A percentile compares a stretch with the other conserved stretches of the same genome.
phyloP scores from a whole-genome alignment of 2,113 vertebrate species.

The Saguinus midas region DNA sequence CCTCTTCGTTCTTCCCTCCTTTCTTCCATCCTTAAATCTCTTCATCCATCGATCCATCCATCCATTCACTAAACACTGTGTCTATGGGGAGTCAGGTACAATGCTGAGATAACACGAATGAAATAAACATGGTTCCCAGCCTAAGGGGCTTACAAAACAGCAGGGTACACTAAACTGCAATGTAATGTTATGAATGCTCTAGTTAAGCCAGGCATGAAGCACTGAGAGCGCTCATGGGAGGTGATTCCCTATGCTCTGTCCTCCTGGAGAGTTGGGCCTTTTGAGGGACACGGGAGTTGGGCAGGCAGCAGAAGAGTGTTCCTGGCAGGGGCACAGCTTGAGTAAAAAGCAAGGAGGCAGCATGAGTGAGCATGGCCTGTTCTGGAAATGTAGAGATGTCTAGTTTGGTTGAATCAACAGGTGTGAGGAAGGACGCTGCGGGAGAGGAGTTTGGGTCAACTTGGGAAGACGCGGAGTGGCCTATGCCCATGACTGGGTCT shows the following conservation, averaged over 20 bases:
- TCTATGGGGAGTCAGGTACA: background rate
- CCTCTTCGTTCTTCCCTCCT: background rate
- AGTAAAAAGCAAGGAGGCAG: background rate
- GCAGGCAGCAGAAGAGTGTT: background rate
- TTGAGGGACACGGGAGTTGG: background rate
- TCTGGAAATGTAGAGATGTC: background rate
- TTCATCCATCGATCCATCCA: background rate
- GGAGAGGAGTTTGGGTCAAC: background rate
- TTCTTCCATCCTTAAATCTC: background rate
- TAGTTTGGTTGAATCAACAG: background rate
- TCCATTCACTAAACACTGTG: background rate
- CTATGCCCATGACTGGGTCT: background rate
- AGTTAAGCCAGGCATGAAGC: background rate
- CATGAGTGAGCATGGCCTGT: background rate
- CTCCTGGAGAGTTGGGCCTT: background rate
- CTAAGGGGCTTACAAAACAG: background rate
- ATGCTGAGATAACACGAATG: background rate
- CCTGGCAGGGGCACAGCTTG: background rate
- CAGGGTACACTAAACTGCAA: background rate
- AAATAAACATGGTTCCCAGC: background rate
- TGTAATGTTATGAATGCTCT: background rate
- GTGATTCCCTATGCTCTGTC: background rate
- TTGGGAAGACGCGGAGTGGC: background rate
- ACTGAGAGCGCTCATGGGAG: fast-evolving
- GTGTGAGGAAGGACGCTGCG: no score